Evolutionary conservation across 2,113 vertebrate species (phyloP).

Genomic region (Corythaeola cristata): DNA sequence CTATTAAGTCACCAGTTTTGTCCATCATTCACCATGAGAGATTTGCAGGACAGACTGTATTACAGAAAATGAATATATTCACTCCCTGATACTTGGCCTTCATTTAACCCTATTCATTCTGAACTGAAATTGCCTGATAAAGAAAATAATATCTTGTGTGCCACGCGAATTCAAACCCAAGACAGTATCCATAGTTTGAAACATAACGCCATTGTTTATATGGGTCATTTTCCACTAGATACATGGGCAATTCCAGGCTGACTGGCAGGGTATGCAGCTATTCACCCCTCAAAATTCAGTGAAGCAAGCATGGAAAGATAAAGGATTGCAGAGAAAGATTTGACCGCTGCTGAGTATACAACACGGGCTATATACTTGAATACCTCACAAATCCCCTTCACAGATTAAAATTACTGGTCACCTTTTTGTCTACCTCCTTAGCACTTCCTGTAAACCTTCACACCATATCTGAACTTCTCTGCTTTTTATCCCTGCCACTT

Average conservation of each 20-base stretch:
- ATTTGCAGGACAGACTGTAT: neutral
- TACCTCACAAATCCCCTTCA: neutral
- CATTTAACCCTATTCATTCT: neutral
- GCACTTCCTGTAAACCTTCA: neutral
- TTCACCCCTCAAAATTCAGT: neutral
- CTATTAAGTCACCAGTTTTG: neutral
- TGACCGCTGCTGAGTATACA: neutral
- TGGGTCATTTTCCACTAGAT: neutral
- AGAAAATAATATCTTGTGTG: neutral
- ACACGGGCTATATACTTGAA: neutral
- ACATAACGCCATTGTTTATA: neutral
- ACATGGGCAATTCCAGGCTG: neutral
- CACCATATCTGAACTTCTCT: neutral
- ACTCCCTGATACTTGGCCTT: neutral
- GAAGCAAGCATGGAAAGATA: neutral
- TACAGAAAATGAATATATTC: neutral
- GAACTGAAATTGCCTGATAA: neutral
- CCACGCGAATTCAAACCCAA: neutral
- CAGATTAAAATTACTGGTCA: neutral
- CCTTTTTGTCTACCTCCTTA: neutral
- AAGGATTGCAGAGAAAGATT: neutral
- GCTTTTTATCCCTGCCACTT: neutral
- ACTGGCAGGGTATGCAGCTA: neutral
- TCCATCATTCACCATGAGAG: neutral
- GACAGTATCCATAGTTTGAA: neutral